Conservation (phyloP, 2,797 vertebrate species). For the Buphagus erythrorhynchus region DNA sequence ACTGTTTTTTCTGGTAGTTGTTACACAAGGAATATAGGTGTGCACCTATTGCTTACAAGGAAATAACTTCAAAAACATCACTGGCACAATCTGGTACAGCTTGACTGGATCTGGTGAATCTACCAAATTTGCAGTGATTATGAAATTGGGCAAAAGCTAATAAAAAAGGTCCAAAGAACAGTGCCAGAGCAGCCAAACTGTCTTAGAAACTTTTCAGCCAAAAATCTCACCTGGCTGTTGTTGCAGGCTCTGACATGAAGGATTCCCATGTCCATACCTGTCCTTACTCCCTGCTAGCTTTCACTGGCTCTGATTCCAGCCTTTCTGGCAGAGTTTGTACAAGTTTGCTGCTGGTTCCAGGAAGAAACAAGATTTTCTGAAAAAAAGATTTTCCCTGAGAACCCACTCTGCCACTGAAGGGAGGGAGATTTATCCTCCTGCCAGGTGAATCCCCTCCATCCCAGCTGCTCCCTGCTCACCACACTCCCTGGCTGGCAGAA, state of each 20-base stretch:
- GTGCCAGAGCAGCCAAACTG: neutral
- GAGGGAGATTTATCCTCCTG: fast-evolving
- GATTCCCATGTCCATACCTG: fast-evolving
- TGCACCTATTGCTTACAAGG: neutral
- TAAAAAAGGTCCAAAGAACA: neutral
- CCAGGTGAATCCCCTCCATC: neutral
- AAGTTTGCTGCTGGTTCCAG: neutral
- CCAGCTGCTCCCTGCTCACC: neutral
- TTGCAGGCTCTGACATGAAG: neutral
- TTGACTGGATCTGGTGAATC: neutral
- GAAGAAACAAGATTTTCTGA: neutral
- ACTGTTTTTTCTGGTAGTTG: neutral
- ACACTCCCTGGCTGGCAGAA: neutral
- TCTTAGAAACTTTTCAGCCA: neutral
- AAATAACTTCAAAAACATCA: neutral
- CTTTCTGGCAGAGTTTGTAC: neutral
- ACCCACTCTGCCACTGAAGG: fast-evolving
- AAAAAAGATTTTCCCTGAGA: neutral
- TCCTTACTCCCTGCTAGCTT: neutral
- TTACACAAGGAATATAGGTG: neutral
- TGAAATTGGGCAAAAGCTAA: neutral
- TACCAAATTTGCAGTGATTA: too few relatives aligned
- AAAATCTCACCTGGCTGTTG: neutral
- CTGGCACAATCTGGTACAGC: neutral
- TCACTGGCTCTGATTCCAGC: neutral